Percentiles rank a stretch among this genome's conserved stretches.
These are phyloP conservation scores for Drosophila athabasca DNA, from an alignment of 1,140 invertebrate genomes.

Conservation along the genomic window DNA sequence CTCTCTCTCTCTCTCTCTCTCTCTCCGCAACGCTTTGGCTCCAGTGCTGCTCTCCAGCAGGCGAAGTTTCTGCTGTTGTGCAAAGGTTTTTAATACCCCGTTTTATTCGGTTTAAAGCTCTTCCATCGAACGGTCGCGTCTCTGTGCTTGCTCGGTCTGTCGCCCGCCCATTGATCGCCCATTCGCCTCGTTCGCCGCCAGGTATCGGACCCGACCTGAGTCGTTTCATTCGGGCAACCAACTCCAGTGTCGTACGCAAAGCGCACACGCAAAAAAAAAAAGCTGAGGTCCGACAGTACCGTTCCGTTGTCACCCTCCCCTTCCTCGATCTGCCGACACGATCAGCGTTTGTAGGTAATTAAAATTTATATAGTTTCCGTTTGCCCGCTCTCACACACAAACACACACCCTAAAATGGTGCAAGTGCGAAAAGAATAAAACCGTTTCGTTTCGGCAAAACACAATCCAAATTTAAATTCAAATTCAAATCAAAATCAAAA, in stretches of 20 bases:
- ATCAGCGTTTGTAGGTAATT: slow-evolving; percentile 34
- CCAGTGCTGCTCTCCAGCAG: slow-evolving; percentile 26
- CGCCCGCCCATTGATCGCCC: slow-evolving; percentile 12
- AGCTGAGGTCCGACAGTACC: slow-evolving; percentile 11
- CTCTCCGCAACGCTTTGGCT: slow-evolving; percentile 1
- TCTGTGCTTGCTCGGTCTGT: slow-evolving; percentile 27
- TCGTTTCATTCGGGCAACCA: slow-evolving; percentile 32
- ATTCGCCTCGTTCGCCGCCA: slow-evolving; percentile 16
- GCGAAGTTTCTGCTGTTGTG: slow-evolving; percentile 17
- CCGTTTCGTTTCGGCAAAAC: slow-evolving; percentile 11
- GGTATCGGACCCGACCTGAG: slow-evolving; percentile 30
- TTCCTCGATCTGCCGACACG: too few relatives aligned
- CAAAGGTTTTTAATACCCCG: slow-evolving; percentile 29
- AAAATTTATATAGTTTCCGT: slow-evolving; percentile 49
- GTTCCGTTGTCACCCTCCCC: slow-evolving; percentile 16
- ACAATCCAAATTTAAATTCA: not conserved
- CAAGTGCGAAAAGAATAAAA: slow-evolving; percentile 10
- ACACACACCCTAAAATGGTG: not conserved
- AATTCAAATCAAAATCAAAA: slow-evolving; percentile 18
- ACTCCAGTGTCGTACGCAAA: slow-evolving; percentile 42
- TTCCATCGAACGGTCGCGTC: slow-evolving; percentile 67
- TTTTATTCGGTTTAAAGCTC: slow-evolving; percentile 64
- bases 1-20: not conserved
- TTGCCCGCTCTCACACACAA: slow-evolving; percentile 17
- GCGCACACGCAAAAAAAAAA: slow-evolving; percentile 4